A percentile compares a stretch with the other conserved stretches of the same genome.
phyloP scores from a whole-genome alignment of 2,113 vertebrate genomes.

The Alexandromys fortis region DNA sequence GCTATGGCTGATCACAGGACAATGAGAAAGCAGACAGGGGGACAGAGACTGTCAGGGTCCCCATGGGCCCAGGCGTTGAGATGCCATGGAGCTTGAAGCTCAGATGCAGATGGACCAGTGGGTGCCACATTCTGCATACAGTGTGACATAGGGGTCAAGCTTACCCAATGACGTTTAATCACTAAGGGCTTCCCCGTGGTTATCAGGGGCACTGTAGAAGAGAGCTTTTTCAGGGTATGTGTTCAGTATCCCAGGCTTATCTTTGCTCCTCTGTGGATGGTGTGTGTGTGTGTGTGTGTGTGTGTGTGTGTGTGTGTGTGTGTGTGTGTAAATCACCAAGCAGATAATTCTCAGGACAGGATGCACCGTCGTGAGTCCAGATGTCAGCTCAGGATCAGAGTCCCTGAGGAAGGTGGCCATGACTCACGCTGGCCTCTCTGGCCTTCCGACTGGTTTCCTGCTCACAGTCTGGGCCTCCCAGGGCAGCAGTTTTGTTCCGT shows the following conservation, averaged over 20 bases:
- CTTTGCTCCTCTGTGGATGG: not conserved
- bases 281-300: too few species aligned
- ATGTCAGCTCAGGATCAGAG: not conserved
- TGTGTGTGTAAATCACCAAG: not conserved
- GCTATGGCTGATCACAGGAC: not conserved
- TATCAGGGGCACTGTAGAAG: not conserved
- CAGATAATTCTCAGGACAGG: not conserved
- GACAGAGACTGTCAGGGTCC: not conserved
- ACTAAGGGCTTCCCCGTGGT: not conserved
- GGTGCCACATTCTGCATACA: accelerated
- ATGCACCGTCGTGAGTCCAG: too few species aligned
- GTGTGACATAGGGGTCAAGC: not conserved
- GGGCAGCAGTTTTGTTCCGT: not conserved
- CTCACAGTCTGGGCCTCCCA: not conserved
- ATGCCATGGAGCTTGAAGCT: not conserved
- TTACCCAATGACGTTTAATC: not conserved
- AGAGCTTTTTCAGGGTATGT: not conserved
- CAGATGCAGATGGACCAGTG: too few species aligned
- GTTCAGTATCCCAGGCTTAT: not conserved
- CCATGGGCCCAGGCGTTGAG: not conserved
- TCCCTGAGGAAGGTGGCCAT: accelerated
- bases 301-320: too few species aligned
- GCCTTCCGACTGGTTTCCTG: not conserved
- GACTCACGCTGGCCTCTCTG: not conserved
- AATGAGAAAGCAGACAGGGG: accelerated